Evolutionary conservation across 2,113 vertebrate genomes (phyloP), one percentile per base, ranked within the genome.

Genomic region (Ophiodon elongatus): DNA sequence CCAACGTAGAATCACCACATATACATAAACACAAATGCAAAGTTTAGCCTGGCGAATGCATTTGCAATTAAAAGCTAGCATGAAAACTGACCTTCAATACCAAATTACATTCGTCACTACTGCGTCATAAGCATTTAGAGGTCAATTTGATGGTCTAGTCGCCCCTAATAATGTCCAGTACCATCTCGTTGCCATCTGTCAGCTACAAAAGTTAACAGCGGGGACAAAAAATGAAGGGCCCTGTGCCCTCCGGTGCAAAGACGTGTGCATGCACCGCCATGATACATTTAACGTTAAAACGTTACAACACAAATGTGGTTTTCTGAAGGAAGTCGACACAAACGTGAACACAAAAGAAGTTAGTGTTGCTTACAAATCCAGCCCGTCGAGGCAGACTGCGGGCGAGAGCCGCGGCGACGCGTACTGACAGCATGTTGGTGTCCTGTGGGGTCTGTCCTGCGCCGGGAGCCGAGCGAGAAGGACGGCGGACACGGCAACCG

Each of bases 331-430:
- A 2, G 0, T 25, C 4, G 29, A 47, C 31, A 39, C 3, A 39
- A 25, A 60, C 6, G 0, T 1, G 4, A 31, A 35, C 23, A 71
- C 0, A 10, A 8, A 63, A 50, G 0, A 54, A 19, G 1, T 33
- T 3, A 9, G 1, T 14, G 0, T 15, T 73, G 50, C 97, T 97
- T 93, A 99, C 97, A 94, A 96, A 88, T 82, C 95, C 95, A 21
- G 96, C 96, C 82, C 96, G 96, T 37, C 96, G 93, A 14, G 96
- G 97, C 13, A 98, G 91, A 66, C 89, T 88, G 81, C 97, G 97
- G 89, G 92, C 96, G 37, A 98, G 91, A 33, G 95, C 95, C 79
- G 97, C 96, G 31, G 96, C 97, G 10, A 98, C 95, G 47, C 98
- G 97, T 90, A 97, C 96, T 25, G 97, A 96, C 79, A 93, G 88